Conservation (phyloP, 2,797 vertebrate species). For the Cryptoblepharus egeriae region DNA sequence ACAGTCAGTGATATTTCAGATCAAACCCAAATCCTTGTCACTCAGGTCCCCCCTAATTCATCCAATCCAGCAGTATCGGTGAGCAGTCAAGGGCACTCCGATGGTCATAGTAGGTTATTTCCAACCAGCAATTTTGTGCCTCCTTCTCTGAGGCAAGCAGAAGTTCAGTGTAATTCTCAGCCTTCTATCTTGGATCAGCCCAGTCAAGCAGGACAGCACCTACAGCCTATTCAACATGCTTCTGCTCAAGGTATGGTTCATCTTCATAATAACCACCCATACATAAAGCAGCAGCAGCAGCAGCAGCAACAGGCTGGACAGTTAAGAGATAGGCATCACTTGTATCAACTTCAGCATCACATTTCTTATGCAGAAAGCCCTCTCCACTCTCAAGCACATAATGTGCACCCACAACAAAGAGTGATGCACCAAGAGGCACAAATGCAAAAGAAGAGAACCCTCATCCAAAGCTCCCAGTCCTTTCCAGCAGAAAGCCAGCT, state of each 20-base stretch:
- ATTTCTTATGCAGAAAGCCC: slow-evolving; percentile 84
- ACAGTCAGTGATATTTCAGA: slow-evolving; percentile 78
- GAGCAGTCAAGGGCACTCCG: slow-evolving; percentile 79
- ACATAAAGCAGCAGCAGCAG: slow-evolving; percentile 89
- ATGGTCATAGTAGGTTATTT: slow-evolving; percentile 85
- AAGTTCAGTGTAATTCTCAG: slow-evolving; percentile 88
- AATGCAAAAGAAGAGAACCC: slow-evolving; percentile 92
- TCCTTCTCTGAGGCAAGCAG: slow-evolving; percentile 81
- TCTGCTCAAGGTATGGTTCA: slow-evolving; percentile 84
- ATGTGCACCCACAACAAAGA: slow-evolving; percentile 89
- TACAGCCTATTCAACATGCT: slow-evolving; percentile 87
- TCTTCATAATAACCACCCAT: slow-evolving; percentile 85
- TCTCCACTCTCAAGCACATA: slow-evolving; percentile 84
- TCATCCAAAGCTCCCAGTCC: slow-evolving; percentile 86
- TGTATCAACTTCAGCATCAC: slow-evolving; percentile 95
- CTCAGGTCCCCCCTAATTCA: slow-evolving; percentile 84
- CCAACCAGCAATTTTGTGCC: slow-evolving; percentile 86
- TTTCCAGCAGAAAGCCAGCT: slow-evolving; percentile 70
- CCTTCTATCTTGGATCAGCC: slow-evolving; percentile 83
- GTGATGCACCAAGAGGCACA: slow-evolving; percentile 90
- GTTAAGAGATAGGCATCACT: slow-evolving; percentile 87
- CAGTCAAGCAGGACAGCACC: slow-evolving; percentile 82
- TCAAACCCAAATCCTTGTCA: slow-evolving; percentile 87
- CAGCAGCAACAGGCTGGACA: slow-evolving; percentile 87
- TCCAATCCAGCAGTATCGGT: slow-evolving; percentile 80